phyloP scores from a whole-genome alignment of 2,888 invertebrate species.

The Drosophila lacicola region DNA sequence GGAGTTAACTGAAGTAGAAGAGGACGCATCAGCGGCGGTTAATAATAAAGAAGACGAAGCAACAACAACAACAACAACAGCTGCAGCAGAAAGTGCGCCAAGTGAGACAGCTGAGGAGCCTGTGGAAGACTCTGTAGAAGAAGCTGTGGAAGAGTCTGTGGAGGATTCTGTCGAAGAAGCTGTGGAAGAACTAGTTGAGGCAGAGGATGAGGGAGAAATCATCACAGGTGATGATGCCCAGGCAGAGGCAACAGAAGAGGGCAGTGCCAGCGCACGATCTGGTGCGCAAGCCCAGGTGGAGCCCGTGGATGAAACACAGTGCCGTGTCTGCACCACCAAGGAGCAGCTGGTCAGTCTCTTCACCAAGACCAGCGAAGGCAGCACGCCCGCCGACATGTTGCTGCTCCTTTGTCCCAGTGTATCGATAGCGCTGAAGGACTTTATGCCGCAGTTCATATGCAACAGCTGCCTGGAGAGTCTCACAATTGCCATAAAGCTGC shows the following conservation, averaged over 20 bases:
- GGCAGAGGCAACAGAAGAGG: slow-evolving; percentile 22
- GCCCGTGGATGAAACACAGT: slow-evolving; percentile 82
- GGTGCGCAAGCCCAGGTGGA: slow-evolving; percentile 58
- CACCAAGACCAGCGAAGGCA: slow-evolving; percentile 69
- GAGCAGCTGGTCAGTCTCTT: slow-evolving; percentile 82
- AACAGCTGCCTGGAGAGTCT: slow-evolving; percentile 83
- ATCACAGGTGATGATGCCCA: slow-evolving; percentile 67
- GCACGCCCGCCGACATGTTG: slow-evolving; percentile 83
- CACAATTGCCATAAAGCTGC: slow-evolving; percentile 83
- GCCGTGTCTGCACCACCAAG: slow-evolving; percentile 83
- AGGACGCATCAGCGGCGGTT: slow-evolving; percentile 4
- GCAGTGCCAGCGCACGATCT: slow-evolving; percentile 38
- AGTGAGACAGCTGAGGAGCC: slow-evolving; percentile 5
- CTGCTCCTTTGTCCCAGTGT: slow-evolving; percentile 84
- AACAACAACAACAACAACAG: slow-evolving; percentile 7
- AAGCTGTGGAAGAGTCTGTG: not conserved
- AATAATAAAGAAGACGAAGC: slow-evolving; percentile 27
- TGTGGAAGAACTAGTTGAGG: slow-evolving; percentile 22
- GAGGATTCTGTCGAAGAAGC: slow-evolving; percentile 9
- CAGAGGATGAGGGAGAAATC: slow-evolving; percentile 54
- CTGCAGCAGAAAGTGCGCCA: slow-evolving; percentile 8
- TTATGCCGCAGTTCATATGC: slow-evolving; percentile 85
- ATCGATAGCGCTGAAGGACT: slow-evolving; percentile 84
- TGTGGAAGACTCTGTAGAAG: slow-evolving; percentile 7
- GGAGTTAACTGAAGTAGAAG: slow-evolving; percentile 15